These are phyloP conservation scores for Hippocampus abdominalis DNA, from an alignment of 2,113 vertebrate species.

Conservation along the genomic window DNA sequence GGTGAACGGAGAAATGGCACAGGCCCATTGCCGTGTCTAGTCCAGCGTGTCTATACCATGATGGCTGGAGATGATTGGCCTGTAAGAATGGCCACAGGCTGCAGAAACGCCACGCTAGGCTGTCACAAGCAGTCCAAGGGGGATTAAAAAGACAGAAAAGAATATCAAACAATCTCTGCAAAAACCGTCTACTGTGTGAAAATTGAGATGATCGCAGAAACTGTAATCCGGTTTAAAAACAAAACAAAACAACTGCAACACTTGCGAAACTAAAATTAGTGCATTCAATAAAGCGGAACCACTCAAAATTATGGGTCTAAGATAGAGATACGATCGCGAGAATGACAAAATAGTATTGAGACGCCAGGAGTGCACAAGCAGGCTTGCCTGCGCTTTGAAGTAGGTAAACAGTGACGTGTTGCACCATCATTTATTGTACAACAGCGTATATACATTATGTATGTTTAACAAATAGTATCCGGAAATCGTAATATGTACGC, in stretches of 20 bases:
- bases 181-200: conserved; percentile 31
- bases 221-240: conserved; percentile 11
- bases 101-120: conserved; percentile 14
- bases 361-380: background rate
- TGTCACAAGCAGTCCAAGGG: conserved; percentile 64
- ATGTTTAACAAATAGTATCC: background rate
- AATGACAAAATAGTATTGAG: background rate
- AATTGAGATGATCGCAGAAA: conserved; percentile 40
- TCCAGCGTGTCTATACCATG: conserved; percentile 71
- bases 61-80: conserved; percentile 72
- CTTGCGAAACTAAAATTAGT: conserved; percentile 10
- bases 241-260: conserved; percentile 30
- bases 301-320: background rate
- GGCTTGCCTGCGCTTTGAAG: background rate
- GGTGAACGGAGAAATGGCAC: conserved; percentile 38
- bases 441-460: background rate
- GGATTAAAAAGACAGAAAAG: conserved; percentile 66
- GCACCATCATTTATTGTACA: background rate
- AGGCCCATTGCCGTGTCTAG: conserved; percentile 68
- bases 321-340: background rate
- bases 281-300: conserved; percentile 9
- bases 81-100: conserved; percentile 63
- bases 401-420: background rate
- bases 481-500: background rate
- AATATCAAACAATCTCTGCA: conserved; percentile 39